A percentile compares a stretch with the other conserved stretches of the same genome.
Evolutionary conservation across 1,140 invertebrate genomes (phyloP).

Genomic region (Drosophila ironensis): DNA sequence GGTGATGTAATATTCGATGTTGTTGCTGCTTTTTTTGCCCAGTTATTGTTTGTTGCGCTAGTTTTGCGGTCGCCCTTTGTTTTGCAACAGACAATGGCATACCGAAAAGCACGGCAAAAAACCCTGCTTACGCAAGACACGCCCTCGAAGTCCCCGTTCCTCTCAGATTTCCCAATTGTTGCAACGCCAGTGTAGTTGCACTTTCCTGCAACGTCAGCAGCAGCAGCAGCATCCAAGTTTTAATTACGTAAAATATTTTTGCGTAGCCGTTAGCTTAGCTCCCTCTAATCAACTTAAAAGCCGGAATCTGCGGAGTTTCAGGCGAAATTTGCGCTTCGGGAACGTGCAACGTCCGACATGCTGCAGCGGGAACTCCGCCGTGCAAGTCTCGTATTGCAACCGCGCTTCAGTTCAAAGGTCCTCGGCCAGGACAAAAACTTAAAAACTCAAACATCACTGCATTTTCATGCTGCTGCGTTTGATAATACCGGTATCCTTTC

Average conservation of each 20-base stretch:
- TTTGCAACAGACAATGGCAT: constrained; percentile 58
- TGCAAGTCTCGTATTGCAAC: constrained; percentile 20
- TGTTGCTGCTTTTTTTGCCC: constrained; percentile 2
- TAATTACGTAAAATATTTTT: constrained; percentile 80
- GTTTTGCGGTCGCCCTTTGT: constrained; percentile 71
- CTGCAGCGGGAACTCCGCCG: constrained; percentile 28
- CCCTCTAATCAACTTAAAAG: constrained; percentile 77
- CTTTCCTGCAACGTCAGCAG: constrained; percentile 36
- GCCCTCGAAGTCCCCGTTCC: not conserved
- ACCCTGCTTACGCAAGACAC: constrained; percentile 39
- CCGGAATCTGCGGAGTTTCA: constrained; percentile 2
- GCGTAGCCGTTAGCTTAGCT: constrained; percentile 33
- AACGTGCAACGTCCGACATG: constrained; percentile 40
- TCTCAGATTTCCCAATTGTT: constrained; percentile 7
- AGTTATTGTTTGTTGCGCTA: constrained; percentile 66
- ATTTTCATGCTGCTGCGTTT: constrained; percentile 4
- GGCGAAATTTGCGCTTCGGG: constrained; percentile 60
- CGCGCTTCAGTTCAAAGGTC: constrained; percentile 23
- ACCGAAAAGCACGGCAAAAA: constrained; percentile 21
- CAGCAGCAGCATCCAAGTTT: constrained; percentile 63
- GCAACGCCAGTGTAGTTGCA: constrained; percentile 21
- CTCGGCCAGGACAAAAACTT: not conserved
- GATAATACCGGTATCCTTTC: constrained; percentile 13
- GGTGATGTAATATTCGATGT: constrained; percentile 33
- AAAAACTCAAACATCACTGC: constrained; percentile 12